Evolutionary conservation across 2,113 vertebrate species (phyloP), one percentile per base, ranked within the genome.

Genomic region (Myrmophylax atrothorax): DNA sequence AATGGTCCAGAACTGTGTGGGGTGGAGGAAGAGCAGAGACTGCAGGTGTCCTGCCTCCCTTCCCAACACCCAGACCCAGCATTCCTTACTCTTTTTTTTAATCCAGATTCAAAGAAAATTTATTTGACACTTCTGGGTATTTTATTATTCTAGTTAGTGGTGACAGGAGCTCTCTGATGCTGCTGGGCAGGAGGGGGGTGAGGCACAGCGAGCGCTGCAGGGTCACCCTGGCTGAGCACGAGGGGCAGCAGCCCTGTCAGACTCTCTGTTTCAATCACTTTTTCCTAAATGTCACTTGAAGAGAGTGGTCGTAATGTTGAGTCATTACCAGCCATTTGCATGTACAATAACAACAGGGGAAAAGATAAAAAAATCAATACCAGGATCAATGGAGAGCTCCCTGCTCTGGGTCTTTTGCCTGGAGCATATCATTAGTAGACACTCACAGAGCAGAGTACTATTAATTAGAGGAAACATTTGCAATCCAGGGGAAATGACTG

Each of bases 271-370:
- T 62, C 74, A 52, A 83, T 72, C 20, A 58, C 63, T 49, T 79
- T 29, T 91, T 49, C 64, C 40, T 70, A 90, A 83, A 87, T 64
- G 92, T 64, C 87, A 77, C 79, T 93, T 58, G 82, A 74, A 95
- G 77, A 91, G 75, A 74, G 72, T n/a, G 78, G 91, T 79, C 1
- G 1, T 90, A 92, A 92, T 26, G 59, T 81, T 67, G 88, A 95
- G 82, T 90, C 93, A 83, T 96, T 97, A 93, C 79, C 77, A 82
- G 79, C 74, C 74, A 78, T 97, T 97, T 97, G 94, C 96, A 96
- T 95, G 94, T 90, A 79, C 93, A 93, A 90, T 95, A 94, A 87
- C 90, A 96, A 91, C 68, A 67, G 66, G 83, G 55, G 8, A 75
- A 94, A 56, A 89, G 91, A 95, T 96, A 82, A 93, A 93, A 77